phyloP scores from a whole-genome alignment of 2,888 invertebrate species.

The Apotomis capreana region DNA sequence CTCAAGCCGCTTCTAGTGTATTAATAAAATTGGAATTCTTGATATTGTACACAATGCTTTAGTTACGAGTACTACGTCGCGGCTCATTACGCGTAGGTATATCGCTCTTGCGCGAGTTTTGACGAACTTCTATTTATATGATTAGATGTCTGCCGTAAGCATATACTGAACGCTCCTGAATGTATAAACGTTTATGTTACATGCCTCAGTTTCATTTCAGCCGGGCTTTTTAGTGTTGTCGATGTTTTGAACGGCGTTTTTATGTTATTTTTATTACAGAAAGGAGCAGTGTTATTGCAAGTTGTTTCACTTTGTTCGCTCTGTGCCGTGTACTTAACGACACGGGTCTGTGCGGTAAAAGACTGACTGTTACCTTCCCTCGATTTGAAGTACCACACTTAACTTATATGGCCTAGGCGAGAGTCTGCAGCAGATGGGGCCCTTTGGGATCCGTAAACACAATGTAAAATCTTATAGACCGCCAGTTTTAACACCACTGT shows the following conservation, averaged over 20 bases:
- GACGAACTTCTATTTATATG: slow-evolving; percentile 54
- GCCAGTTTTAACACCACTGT: neutral
- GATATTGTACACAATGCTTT: neutral
- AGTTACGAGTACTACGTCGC: neutral
- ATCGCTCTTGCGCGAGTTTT: slow-evolving; percentile 47
- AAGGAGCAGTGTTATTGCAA: slow-evolving; percentile 50
- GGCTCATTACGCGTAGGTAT: neutral
- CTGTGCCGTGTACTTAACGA: slow-evolving; percentile 23
- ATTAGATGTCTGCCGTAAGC: slow-evolving; percentile 50
- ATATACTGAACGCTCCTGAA: slow-evolving; percentile 52
- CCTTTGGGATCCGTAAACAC: slow-evolving; percentile 7
- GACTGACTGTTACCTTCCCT: slow-evolving; percentile 12
- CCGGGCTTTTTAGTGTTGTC: slow-evolving; percentile 33
- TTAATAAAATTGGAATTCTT: neutral
- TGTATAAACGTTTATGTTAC: slow-evolving; percentile 43
- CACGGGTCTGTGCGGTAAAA: slow-evolving; percentile 20
- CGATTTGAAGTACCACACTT: slow-evolving; percentile 19
- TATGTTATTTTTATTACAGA: slow-evolving; percentile 37
- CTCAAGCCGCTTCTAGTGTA: neutral
- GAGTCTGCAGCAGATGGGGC: slow-evolving; percentile 17
- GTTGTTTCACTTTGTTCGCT: slow-evolving; percentile 50
- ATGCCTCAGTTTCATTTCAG: slow-evolving; percentile 32
- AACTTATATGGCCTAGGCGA: slow-evolving; percentile 16
- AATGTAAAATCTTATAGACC: neutral
- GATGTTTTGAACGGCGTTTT: slow-evolving; percentile 40